Percentiles rank a stretch among this genome's conserved stretches.
phyloP scores from a whole-genome alignment of 2,888 invertebrate species.

The Horisme vitalbata region DNA sequence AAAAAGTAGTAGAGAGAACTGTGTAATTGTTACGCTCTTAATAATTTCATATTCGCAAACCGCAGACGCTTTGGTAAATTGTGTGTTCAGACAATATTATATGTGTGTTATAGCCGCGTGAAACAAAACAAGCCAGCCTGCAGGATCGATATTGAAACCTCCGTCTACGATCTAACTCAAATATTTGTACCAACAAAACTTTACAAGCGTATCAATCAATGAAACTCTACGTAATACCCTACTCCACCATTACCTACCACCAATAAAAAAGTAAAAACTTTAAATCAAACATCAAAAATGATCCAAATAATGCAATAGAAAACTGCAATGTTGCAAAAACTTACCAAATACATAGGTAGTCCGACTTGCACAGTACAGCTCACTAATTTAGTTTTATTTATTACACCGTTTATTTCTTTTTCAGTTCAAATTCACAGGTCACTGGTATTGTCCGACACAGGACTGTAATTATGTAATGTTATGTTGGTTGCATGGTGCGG shows the following conservation, averaged over 20 bases:
- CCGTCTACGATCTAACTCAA: slow-evolving; percentile 21
- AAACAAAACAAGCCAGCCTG: slow-evolving; percentile 30
- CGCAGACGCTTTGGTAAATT: background rate
- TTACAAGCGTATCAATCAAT: slow-evolving; percentile 8
- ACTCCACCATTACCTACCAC: no score
- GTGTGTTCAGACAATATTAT: slow-evolving; percentile 10
- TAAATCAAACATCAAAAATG: background rate
- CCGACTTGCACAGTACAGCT: slow-evolving; percentile 11
- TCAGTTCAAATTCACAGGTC: slow-evolving; percentile 11
- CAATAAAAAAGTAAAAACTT: background rate
- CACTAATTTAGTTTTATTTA: slow-evolving; percentile 8
- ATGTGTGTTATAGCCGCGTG: slow-evolving; percentile 20
- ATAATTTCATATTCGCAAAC: background rate
- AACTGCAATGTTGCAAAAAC: slow-evolving; percentile 1
- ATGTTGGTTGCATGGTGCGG: slow-evolving; percentile 67
- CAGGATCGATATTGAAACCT: slow-evolving; percentile 30
- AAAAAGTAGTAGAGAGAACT: no score
- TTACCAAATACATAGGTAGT: slow-evolving; percentile 8
- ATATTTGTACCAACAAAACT: slow-evolving; percentile 29
- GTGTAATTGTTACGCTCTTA: background rate
- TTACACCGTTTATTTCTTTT: slow-evolving; percentile 3
- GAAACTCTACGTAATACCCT: background rate
- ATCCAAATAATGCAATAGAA: background rate
- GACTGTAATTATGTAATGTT: slow-evolving; percentile 57
- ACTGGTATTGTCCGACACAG: slow-evolving; percentile 17